phyloP scores from a whole-genome alignment of 2,888 invertebrate species.

The Argyra leucocephala region DNA sequence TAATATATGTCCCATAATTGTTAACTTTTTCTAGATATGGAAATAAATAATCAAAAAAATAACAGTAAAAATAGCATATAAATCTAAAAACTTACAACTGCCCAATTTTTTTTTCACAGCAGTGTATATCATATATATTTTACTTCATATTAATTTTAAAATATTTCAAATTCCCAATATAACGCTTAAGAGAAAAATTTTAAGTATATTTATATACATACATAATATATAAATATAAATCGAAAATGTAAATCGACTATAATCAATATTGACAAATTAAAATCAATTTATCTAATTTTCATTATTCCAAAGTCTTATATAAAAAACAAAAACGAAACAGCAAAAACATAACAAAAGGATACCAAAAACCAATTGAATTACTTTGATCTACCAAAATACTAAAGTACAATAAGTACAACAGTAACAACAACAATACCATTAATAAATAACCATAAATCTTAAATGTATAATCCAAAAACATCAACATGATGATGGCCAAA shows the following conservation, averaged over 20 bases:
- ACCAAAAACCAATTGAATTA: not conserved
- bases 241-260: not conserved
- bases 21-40: too few species aligned
- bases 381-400: constrained; percentile 2
- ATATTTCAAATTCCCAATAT: too few species aligned
- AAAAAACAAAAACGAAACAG: not conserved
- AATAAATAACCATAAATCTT: constrained; percentile 3
- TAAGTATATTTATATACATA: not conserved
- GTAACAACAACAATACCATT: not conserved
- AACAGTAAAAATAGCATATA: too few species aligned
- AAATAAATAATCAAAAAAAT: too few species aligned
- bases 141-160: too few species aligned
- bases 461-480: not conserved
- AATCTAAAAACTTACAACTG: too few species aligned
- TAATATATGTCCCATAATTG: too few species aligned
- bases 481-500: not conserved
- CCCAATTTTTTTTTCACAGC: too few species aligned
- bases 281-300: constrained; percentile 1
- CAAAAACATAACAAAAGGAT: not conserved
- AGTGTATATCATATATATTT: too few species aligned
- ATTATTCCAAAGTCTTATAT: not conserved
- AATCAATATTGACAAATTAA: constrained; percentile 1
- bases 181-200: too few species aligned
- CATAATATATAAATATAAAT: not conserved
- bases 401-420: not conserved